Conservation (phyloP, 2,797 vertebrate genomes). For the Periophthalmus magnuspinnatus region DNA sequence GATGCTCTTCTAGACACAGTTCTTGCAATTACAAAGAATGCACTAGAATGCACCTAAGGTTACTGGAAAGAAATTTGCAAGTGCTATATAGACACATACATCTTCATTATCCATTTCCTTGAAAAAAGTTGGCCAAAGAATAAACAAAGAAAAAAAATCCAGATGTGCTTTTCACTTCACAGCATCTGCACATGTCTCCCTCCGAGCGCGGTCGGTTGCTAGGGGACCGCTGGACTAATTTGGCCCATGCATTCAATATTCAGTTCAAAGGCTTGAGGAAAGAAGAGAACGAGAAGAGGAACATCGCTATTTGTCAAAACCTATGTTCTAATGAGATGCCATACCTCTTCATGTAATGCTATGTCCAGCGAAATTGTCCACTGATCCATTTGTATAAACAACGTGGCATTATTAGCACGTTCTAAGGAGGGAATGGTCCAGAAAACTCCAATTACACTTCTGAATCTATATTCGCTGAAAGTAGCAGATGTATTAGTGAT, state of each 20-base stretch:
- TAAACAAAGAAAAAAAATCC: not conserved
- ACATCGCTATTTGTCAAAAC: conserved; percentile 22
- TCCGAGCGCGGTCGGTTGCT: conserved; percentile 50
- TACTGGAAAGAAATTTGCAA: not conserved
- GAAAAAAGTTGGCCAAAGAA: not conserved
- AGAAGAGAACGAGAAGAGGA: conserved; percentile 28
- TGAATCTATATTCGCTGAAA: conserved; percentile 4
- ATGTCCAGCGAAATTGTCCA: not conserved
- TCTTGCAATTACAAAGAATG: not conserved
- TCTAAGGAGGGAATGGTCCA: not conserved
- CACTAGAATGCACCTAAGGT: not conserved
- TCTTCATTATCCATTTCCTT: not conserved
- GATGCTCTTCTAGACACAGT: not conserved
- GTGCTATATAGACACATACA: not conserved
- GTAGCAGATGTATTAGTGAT: not conserved
- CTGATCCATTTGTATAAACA: not conserved
- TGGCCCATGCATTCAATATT: conserved; percentile 43
- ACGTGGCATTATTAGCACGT: conserved; percentile 3
- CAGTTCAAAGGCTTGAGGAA: conserved; percentile 46
- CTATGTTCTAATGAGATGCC: conserved; percentile 23
- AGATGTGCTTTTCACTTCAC: conserved; percentile 47
- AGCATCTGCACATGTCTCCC: conserved; percentile 34
- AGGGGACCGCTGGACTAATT: conserved; percentile 56
- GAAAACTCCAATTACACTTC: conserved; percentile 11
- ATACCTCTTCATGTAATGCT: conserved; percentile 9